Evolutionary conservation across 2,113 vertebrate genomes (phyloP), one percentile per base, ranked within the genome.

Genomic region (Percopsis transmontana): DNA sequence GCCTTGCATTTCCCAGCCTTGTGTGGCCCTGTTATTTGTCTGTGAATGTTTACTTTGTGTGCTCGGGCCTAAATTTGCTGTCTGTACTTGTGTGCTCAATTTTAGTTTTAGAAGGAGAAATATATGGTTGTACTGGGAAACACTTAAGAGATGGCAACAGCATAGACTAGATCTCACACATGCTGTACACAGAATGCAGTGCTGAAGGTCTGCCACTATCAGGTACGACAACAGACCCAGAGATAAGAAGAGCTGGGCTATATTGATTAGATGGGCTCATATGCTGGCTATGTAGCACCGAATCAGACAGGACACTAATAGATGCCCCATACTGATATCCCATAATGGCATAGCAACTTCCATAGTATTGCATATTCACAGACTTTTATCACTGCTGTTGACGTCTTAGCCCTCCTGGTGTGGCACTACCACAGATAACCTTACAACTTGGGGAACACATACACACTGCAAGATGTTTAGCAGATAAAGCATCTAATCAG

Each of bases 41-140:
- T 44, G 42, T 10, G 8, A 14, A 44, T 3, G n/a, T 48, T n/a
- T 48, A 6, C 45, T 48, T 18, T 18, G 3, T 48, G 45, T n/a
- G 13, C 45, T 4, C 15, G n/a, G 45, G n/a, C 45, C 45, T 48
- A 48, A 3, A 48, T 48, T 58, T 54, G 18, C 16, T 0, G 2
- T 41, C 1, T 12, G 15, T 7, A 38, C 54, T 59, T 65, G 55
- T 23, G 44, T 13, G 41, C 58, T 78, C 48, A 59, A 23, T 51
- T 56, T 58, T 23, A 40, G 48, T 70, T 47, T 62, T 18, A 58
- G 62, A 41, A 65, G 57, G 54, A 48, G 40, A 20, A 23, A 62
- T 19, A 21, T 18, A 54, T 40, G 20, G 54, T 38, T 58, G 57
- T 58, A 69, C 72, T 66, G 65, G 68, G 68, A 21, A 66, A 62